A percentile compares a stretch with the other conserved stretches of the same genome.
Evolutionary conservation across 2,113 vertebrate genomes (phyloP).

Genomic region (Stomatorhinus ivindoensis): DNA sequence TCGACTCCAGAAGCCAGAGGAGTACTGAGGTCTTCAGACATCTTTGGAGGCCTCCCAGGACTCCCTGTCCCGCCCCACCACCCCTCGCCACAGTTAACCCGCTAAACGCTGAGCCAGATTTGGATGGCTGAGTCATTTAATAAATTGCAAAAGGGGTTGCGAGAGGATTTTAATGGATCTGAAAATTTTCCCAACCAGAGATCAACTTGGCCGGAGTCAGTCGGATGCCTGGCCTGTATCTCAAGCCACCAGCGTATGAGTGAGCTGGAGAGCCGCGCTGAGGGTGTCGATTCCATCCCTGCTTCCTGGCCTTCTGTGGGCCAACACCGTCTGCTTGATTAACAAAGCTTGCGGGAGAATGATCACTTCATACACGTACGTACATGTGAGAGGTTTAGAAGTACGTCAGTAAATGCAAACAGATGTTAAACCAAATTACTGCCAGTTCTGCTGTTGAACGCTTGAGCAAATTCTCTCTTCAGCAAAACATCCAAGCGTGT

Average conservation of each 20-base stretch:
- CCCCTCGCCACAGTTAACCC: not conserved
- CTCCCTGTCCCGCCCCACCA: not conserved
- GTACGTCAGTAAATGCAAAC: not conserved
- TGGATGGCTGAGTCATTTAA: slow-evolving; percentile 46
- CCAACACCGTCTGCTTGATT: not conserved
- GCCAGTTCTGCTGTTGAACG: not conserved
- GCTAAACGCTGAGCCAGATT: slow-evolving; percentile 25
- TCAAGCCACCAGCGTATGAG: slow-evolving; percentile 32
- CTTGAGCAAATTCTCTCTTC: not conserved
- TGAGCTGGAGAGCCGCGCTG: slow-evolving; percentile 28
- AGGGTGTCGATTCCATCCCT: slow-evolving; percentile 32
- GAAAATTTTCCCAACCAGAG: slow-evolving; percentile 36
- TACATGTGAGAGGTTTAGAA: not conserved
- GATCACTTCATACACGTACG: not conserved
- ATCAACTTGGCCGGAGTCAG: slow-evolving; percentile 19
- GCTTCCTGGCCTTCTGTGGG: not conserved
- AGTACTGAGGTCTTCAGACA: not conserved
- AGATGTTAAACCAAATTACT: not conserved
- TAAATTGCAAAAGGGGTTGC: slow-evolving; percentile 38
- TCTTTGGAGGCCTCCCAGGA: not conserved
- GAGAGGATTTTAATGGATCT: slow-evolving; percentile 31
- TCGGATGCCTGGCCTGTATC: slow-evolving; percentile 26
- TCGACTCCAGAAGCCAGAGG: not conserved
- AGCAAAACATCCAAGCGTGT: not conserved
- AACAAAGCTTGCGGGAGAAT: not conserved